Evolutionary conservation across 2,797 vertebrate genomes (phyloP).

Genomic region (Hypotaenidia okinawae): DNA sequence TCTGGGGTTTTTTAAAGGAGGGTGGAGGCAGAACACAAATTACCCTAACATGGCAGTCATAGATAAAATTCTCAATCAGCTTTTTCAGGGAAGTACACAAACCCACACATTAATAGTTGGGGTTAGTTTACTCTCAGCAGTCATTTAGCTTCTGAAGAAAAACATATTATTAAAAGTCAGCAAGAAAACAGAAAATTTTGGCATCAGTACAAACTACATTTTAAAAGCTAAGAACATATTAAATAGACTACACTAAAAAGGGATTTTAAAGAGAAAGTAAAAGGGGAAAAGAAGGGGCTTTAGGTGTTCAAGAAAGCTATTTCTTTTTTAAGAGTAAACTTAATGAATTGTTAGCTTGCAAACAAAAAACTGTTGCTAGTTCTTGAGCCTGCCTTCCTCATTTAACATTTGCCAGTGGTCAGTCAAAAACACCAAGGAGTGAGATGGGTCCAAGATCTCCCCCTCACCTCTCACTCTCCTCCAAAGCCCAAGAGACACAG

Average conservation of each 20-base stretch:
- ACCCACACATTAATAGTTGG: neutral
- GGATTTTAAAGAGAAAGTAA: neutral
- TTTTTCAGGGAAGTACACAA: neutral
- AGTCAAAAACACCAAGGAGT: neutral
- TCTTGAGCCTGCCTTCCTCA: neutral
- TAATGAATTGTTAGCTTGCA: neutral
- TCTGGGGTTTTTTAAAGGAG: no score
- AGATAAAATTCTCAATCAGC: neutral
- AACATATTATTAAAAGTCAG: neutral
- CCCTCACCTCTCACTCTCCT: neutral
- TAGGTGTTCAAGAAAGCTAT: neutral
- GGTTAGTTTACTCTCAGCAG: neutral
- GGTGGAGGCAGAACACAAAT: neutral
- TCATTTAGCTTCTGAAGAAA: neutral
- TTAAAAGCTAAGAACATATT: neutral
- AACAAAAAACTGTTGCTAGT: neutral
- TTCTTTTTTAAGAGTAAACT: neutral
- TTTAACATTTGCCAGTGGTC: neutral
- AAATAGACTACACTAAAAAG: neutral
- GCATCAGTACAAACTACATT: neutral
- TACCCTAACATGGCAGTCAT: neutral
- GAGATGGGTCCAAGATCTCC: neutral
- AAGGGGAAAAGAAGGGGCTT: rapidly evolving
- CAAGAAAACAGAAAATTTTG: neutral
- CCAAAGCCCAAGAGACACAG: neutral